These are phyloP conservation scores for Sinocyclocheilus anshuiensis DNA, from an alignment of 2,113 vertebrate genomes.

Conservation along the genomic window DNA sequence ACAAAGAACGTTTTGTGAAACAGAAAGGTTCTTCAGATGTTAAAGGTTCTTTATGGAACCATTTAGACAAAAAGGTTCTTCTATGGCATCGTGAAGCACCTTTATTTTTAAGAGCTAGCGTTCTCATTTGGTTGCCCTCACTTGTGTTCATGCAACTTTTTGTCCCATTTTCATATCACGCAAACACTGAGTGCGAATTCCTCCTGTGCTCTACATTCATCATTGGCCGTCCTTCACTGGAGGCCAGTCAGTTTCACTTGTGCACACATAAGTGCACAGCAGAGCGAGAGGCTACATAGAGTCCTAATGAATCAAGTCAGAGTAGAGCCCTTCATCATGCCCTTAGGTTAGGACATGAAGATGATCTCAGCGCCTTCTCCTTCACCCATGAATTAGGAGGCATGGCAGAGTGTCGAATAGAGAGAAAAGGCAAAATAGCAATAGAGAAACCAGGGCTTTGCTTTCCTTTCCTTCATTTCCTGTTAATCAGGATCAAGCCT, in stretches of 20 bases:
- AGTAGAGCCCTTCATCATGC: slow-evolving; percentile 25
- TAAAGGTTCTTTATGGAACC: too few species aligned
- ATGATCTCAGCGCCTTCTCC: slow-evolving; percentile 31
- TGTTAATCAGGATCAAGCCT: slow-evolving; percentile 35
- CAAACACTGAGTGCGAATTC: neutral
- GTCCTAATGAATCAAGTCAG: slow-evolving; percentile 45
- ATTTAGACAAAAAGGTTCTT: too few species aligned
- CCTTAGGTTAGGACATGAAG: slow-evolving; percentile 26
- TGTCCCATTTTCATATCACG: slow-evolving; percentile 6
- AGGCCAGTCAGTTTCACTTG: slow-evolving; percentile 40
- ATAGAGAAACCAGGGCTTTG: neutral
- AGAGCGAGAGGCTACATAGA: slow-evolving; percentile 38
- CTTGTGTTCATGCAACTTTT: neutral
- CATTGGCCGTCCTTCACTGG: slow-evolving; percentile 39
- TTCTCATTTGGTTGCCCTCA: neutral
- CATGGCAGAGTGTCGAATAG: neutral
- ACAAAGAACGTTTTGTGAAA: too few species aligned
- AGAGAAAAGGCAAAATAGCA: neutral
- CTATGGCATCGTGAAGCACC: too few species aligned
- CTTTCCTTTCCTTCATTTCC: slow-evolving; percentile 5
- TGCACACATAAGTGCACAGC: slow-evolving; percentile 41
- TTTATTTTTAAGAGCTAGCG: too few species aligned
- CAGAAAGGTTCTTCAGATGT: too few species aligned
- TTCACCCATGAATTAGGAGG: slow-evolving; percentile 17
- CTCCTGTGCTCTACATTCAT: neutral